Percentiles rank a stretch among this genome's conserved stretches.
These are phyloP conservation scores for Natrix natrix DNA, from an alignment of 2,797 vertebrate genomes.

Conservation along the genomic window DNA sequence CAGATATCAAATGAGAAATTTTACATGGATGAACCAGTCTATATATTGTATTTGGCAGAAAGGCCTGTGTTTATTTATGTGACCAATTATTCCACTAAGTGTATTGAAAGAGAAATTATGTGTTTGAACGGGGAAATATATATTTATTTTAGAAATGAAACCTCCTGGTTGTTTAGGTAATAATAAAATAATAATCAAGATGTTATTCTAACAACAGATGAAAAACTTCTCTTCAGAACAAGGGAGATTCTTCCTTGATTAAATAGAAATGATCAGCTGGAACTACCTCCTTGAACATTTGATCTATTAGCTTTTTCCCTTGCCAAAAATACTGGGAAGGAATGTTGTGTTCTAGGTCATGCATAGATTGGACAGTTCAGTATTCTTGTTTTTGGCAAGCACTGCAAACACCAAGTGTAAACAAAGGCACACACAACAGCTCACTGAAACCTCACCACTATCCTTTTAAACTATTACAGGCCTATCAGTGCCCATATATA, in stretches of 20 bases:
- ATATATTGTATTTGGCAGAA: background rate
- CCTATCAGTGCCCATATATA: background rate
- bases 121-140: background rate
- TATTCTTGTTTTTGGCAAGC: background rate
- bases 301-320: background rate
- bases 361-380: background rate
- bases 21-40: background rate
- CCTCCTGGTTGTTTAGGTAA: too few species aligned
- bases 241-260: conserved; percentile 21
- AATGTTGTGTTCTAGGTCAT: conserved; percentile 14
- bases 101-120: conserved; percentile 20
- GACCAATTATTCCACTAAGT: fast-evolving
- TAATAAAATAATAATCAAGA: too few species aligned
- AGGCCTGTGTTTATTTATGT: background rate
- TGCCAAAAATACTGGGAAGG: background rate
- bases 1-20: background rate
- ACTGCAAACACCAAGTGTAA: background rate
- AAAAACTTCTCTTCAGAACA: conserved; percentile 15
- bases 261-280: background rate
- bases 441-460: background rate
- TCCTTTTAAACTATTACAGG: background rate
- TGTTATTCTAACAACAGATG: conserved; percentile 17
- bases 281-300: conserved; percentile 1
- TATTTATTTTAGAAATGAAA: background rate
- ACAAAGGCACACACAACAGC: background rate